phyloP scores from a whole-genome alignment of 2,113 vertebrate species.

The Psittacara wagleri region DNA sequence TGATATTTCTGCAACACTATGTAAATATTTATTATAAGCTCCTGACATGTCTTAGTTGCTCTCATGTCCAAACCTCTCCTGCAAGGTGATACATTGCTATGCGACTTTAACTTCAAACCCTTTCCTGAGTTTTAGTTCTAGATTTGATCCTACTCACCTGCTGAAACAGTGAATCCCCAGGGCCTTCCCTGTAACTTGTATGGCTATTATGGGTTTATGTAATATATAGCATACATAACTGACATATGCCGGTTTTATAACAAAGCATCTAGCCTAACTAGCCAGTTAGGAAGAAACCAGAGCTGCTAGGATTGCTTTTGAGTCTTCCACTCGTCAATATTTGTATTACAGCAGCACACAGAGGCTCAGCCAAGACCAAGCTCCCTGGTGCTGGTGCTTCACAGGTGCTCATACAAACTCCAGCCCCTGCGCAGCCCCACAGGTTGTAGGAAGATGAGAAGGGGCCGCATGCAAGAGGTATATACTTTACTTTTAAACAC shows the following conservation, averaged over 20 bases:
- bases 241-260: neutral
- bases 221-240: neutral
- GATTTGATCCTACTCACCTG: neutral
- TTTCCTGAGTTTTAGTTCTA: neutral
- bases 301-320: neutral
- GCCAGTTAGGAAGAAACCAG: neutral
- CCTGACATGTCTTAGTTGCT: neutral
- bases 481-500: neutral
- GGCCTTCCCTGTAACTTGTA: neutral
- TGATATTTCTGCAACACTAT: neutral
- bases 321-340: neutral
- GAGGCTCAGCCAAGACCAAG: fast-evolving
- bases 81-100: neutral
- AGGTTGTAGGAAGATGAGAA: fast-evolving
- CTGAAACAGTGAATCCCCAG: neutral
- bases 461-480: neutral
- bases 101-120: neutral
- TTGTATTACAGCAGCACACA: neutral
- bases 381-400: neutral
- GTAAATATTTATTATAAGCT: neutral
- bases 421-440: neutral
- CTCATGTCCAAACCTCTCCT: neutral
- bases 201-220: neutral
- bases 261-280: neutral
- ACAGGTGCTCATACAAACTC: neutral